A percentile compares a stretch with the other conserved stretches of the same genome.
Conservation (phyloP, 1,140 invertebrate species). For the Danaus melanippus region DNA sequence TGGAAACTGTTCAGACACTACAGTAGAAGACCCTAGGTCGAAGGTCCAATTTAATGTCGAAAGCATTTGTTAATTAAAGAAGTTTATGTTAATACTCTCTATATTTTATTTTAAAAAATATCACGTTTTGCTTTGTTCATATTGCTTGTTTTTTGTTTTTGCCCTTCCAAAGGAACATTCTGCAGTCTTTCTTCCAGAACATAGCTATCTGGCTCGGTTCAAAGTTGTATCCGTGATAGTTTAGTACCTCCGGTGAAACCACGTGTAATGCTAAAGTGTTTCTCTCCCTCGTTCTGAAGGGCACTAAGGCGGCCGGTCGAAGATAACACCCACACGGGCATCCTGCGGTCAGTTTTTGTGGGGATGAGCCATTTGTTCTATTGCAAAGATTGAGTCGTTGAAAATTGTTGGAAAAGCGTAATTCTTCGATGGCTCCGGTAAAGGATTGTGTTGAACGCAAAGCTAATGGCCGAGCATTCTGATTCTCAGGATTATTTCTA, state of each 20-base stretch:
- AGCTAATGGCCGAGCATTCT: slow-evolving; percentile 41
- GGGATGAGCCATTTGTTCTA: slow-evolving; percentile 31
- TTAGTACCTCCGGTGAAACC: slow-evolving; percentile 53
- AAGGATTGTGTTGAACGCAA: slow-evolving; percentile 67
- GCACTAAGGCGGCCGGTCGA: slow-evolving; percentile 31
- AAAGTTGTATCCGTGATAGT: slow-evolving; percentile 56
- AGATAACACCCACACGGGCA: slow-evolving; percentile 63
- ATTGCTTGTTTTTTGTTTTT: slow-evolving; percentile 27
- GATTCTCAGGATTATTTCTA: slow-evolving; percentile 47
- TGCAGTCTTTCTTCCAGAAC: slow-evolving; percentile 78
- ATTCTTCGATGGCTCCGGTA: slow-evolving; percentile 60
- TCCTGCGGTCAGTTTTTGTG: slow-evolving; percentile 33
- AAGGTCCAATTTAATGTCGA: slow-evolving; percentile 1
- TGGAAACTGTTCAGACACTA: slow-evolving; percentile 76
- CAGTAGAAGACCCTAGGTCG: slow-evolving; percentile 56
- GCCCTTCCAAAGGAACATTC: slow-evolving; percentile 78
- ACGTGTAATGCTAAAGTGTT: slow-evolving; percentile 54
- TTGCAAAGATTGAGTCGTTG: slow-evolving; percentile 49
- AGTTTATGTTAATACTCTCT: slow-evolving; percentile 5
- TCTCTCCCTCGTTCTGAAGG: slow-evolving; percentile 59
- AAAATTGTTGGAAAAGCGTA: slow-evolving; percentile 50
- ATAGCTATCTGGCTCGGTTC: slow-evolving; percentile 56
- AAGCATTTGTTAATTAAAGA: slow-evolving; percentile 1
- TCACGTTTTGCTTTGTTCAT: background rate
- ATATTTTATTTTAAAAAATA: slow-evolving; percentile 8